Evolutionary conservation across 2,797 vertebrate genomes (phyloP), one percentile per base, ranked within the genome.

Genomic region (Salmo trutta): DNA sequence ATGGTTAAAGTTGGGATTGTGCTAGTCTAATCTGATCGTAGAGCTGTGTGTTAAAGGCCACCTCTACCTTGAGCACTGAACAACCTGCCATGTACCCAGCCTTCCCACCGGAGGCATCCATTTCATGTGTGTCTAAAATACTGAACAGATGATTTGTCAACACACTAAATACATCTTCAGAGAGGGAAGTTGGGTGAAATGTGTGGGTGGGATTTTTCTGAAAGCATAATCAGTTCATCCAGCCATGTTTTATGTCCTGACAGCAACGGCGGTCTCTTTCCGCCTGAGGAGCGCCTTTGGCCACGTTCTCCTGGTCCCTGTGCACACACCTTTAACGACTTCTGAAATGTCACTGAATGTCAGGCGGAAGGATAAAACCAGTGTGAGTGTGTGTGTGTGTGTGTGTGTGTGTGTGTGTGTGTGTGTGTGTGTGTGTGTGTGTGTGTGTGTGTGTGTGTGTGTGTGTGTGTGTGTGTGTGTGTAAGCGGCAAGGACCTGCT

Each of bases 271-370:
- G 27, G 4, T 53, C 52, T 71, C 51, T 10, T 52, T 31, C 24
- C n/a, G 90, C 91, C 90, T 80, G 83, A 90, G 90, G 90, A 89
- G 85, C 59, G 21, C 59, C 24, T 10, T 64, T 64, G 59, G 59
- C 84, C 77, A 5, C 78, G 77, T 77, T 85, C 84, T 77, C 79
- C 78, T 80, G 69, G 85, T 88, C 83, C 84, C 86, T 85, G 85
- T 54, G 82, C 89, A 93, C 89, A 90, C 90, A 93, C 90, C 90
- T 93, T 94, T 94, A 95, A 95, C 91, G 89, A 91, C 91, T 94
- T 94, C 91, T 93, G 94, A 95, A 95, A 94, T 95, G 94, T 94
- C 94, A 95, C 90, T 92, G 90, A 95, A 94, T 94, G 93, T 94
- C 94, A 94, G 87, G 76, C 74, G 83, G 85, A 87, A 90, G 90